A percentile compares a stretch with the other conserved stretches of the same genome.
Conservation (phyloP, 1,140 invertebrate genomes). For the Temnothorax longispinosus region DNA sequence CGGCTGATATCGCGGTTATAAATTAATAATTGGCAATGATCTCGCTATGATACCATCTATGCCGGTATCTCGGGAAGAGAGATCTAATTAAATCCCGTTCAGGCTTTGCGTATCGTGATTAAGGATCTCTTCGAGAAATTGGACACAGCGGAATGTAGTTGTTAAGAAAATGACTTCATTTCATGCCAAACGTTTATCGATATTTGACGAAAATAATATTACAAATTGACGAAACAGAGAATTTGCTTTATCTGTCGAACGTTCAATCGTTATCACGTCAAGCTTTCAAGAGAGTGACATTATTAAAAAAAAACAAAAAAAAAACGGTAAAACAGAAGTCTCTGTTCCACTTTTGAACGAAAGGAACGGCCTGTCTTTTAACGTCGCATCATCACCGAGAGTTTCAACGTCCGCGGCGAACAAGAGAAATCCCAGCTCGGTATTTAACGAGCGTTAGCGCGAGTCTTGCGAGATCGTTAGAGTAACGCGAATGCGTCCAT, state of each 20-base stretch:
- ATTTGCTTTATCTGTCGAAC: background rate
- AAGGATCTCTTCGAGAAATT: constrained; percentile 25
- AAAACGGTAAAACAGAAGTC: background rate
- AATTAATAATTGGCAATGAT: constrained; percentile 77
- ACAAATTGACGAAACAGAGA: background rate
- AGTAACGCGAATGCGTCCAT: constrained; percentile 54
- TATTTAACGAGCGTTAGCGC: constrained; percentile 48
- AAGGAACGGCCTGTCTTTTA: constrained; percentile 1
- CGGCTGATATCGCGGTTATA: constrained; percentile 66
- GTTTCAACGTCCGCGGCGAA: constrained; percentile 8
- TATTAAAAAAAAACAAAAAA: background rate
- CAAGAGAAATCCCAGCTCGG: constrained; percentile 40
- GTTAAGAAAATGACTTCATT: constrained; percentile 52
- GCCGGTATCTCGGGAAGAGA: constrained; percentile 55
- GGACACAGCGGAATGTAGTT: background rate
- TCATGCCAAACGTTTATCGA: background rate
- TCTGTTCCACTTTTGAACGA: background rate
- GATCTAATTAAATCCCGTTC: constrained; percentile 61
- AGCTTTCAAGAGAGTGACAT: background rate
- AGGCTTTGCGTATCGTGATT: constrained; percentile 50
- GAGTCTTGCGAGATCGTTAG: constrained; percentile 64
- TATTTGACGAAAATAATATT: background rate
- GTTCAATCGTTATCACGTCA: background rate
- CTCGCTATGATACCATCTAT: constrained; percentile 56
- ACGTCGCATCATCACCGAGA: constrained; percentile 16